Conservation (phyloP, 2,113 vertebrate species). For the Daboia siamensis region DNA sequence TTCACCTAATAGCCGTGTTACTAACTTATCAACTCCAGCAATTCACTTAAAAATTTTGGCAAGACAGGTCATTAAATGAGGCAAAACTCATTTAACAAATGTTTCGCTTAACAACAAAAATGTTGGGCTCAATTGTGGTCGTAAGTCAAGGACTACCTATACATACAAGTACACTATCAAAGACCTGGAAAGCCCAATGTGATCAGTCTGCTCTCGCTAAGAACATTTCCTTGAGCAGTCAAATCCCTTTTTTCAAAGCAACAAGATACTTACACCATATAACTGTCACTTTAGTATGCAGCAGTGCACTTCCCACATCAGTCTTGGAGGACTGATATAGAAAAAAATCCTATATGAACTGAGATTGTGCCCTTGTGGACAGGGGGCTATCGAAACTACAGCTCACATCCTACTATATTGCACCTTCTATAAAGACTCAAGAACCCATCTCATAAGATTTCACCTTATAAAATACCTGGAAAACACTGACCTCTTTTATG, state of each 20-base stretch:
- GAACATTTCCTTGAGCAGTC: neutral
- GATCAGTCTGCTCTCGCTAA: neutral
- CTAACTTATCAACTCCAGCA: too few relatives aligned
- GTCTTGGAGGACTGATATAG: neutral
- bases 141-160: too few relatives aligned
- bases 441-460: neutral
- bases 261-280: neutral
- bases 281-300: neutral
- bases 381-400: neutral
- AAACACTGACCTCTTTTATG: neutral
- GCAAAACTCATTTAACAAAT: too few relatives aligned
- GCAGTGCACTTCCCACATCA: neutral
- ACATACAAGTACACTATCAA: neutral
- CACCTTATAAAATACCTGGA: neutral
- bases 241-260: neutral
- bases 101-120: too few relatives aligned
- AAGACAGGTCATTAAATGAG: too few relatives aligned
- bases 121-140: too few relatives aligned
- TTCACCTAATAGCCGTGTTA: too few relatives aligned
- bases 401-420: neutral
- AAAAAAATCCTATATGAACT: neutral
- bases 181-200: neutral
- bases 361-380: neutral
- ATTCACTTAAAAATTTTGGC: too few relatives aligned
- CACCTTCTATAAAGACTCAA: neutral